Conservation (phyloP, 2,888 invertebrate genomes). For the Perizoma flavofasciatum region DNA sequence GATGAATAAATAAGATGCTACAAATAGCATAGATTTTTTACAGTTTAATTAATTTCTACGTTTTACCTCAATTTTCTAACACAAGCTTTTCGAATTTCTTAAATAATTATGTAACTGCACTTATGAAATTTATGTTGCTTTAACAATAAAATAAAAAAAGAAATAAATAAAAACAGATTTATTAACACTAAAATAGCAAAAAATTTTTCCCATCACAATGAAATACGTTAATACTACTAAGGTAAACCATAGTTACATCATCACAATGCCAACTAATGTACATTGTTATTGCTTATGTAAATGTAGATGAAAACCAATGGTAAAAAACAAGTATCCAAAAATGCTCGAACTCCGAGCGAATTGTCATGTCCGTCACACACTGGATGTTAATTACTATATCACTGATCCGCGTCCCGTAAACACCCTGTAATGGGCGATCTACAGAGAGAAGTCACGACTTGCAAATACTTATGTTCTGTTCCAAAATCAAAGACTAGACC, state of each 20-base stretch:
- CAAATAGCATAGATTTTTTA: slow-evolving; percentile 1
- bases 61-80: slow-evolving; percentile 12
- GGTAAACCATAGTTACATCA: slow-evolving; percentile 64
- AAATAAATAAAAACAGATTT: slow-evolving; percentile 63
- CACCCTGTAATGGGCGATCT: slow-evolving; percentile 38
- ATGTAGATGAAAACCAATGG: slow-evolving; percentile 25
- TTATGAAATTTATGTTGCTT: not conserved
- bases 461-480: too few relatives aligned
- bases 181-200: slow-evolving; percentile 74
- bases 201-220: slow-evolving; percentile 71
- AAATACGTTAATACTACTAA: slow-evolving; percentile 63
- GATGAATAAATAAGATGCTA: slow-evolving; percentile 3
- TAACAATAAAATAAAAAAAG: slow-evolving; percentile 29
- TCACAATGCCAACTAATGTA: slow-evolving; percentile 58
- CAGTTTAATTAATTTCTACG: not conserved
- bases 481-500: too few relatives aligned
- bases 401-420: slow-evolving; percentile 45
- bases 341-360: slow-evolving; percentile 47
- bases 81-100: not conserved
- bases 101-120: not conserved
- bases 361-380: slow-evolving; percentile 48
- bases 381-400: slow-evolving; percentile 25
- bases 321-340: slow-evolving; percentile 37
- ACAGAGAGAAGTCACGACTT: slow-evolving; percentile 1
- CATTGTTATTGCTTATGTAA: slow-evolving; percentile 38